phyloP scores from a whole-genome alignment of 2,797 vertebrate species.

The Microtus agrestis region DNA sequence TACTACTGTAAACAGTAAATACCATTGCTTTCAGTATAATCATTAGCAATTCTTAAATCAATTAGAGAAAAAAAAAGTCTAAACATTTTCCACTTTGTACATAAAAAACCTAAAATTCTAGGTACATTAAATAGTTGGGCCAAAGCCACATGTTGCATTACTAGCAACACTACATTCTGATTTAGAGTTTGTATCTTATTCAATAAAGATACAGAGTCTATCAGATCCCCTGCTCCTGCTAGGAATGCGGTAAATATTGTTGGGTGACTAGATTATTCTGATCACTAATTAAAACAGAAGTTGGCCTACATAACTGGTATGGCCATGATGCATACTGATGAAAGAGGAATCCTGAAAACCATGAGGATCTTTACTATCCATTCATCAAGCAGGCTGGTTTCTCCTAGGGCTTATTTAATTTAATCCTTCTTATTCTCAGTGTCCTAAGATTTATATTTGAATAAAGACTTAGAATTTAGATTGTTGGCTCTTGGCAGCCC shows the following conservation, averaged over 20 bases:
- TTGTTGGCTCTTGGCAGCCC: not conserved
- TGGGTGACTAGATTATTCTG: not conserved
- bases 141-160: not conserved
- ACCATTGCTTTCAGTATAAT: slow-evolving; percentile 1
- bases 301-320: not conserved
- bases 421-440: not conserved
- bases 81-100: not conserved
- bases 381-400: not conserved
- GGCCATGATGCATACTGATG: no score
- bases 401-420: not conserved
- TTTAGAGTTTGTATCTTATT: not conserved
- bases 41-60: slow-evolving; percentile 2
- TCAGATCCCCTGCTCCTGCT: not conserved
- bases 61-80: not conserved
- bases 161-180: not conserved
- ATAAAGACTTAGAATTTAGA: not conserved
- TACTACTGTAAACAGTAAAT: slow-evolving; percentile 44
- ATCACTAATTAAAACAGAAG: not conserved
- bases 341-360: not conserved
- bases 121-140: not conserved
- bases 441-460: not conserved
- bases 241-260: not conserved
- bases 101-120: not conserved
- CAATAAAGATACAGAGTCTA: not conserved
- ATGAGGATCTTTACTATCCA: not conserved